phyloP scores from a whole-genome alignment of 2,113 vertebrate genomes.

The Galemys pyrenaicus region DNA sequence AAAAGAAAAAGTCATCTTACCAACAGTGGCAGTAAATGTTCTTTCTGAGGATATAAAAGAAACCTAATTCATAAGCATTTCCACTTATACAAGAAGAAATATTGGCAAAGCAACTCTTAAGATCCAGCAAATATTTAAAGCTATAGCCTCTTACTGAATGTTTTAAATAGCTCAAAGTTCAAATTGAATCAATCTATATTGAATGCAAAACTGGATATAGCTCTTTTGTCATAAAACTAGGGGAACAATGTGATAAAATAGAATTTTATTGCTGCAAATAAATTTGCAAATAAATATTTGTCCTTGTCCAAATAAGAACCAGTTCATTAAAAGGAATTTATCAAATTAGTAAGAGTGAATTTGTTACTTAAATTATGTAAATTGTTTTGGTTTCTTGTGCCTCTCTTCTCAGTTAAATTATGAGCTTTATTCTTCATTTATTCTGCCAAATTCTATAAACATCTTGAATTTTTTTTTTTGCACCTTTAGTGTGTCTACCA shows the following conservation, averaged over 20 bases:
- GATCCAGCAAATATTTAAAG: constrained; percentile 11
- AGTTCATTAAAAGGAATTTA: constrained; percentile 20
- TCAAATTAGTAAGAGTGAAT: background rate
- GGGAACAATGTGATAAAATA: background rate
- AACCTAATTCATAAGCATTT: background rate
- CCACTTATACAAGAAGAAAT: constrained; percentile 4
- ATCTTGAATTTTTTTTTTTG: background rate
- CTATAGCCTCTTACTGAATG: background rate
- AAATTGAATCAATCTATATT: constrained; percentile 19
- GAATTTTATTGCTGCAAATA: too few species aligned
- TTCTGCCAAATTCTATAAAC: background rate
- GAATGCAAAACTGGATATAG: background rate
- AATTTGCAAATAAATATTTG: too few species aligned
- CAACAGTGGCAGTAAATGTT: background rate
- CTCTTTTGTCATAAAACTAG: constrained; percentile 16
- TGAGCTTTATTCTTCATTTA: background rate
- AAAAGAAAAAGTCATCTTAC: background rate
- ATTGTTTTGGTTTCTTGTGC: background rate
- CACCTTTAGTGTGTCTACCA: background rate
- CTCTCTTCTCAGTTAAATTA: background rate
- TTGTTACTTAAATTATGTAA: constrained; percentile 5
- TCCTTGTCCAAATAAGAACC: background rate
- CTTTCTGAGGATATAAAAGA: background rate
- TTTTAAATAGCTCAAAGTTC: constrained; percentile 6
- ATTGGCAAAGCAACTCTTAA: background rate